A percentile compares a stretch with the other conserved stretches of the same genome.
Conservation (phyloP, 23 tunicate species). For the Oikopleura dioica region DNA sequence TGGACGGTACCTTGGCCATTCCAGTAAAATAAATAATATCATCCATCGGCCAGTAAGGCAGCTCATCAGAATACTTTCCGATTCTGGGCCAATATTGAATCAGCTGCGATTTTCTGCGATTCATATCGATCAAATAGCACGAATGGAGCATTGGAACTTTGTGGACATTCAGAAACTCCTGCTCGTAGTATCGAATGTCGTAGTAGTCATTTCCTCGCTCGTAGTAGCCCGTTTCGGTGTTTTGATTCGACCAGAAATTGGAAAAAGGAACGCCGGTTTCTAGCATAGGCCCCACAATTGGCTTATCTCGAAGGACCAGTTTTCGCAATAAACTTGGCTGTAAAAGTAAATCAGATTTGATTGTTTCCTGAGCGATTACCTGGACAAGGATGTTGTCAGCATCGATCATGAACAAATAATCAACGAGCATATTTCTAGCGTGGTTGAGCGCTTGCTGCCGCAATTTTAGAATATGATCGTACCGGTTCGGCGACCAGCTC, state of each 20-base stretch:
- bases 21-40: conserved; percentile 53
- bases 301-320: not conserved
- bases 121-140: conserved; percentile 40
- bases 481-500: conserved; percentile 53
- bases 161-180: conserved; percentile 23
- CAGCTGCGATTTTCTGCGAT: conserved; percentile 16
- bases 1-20: conserved; percentile 37
- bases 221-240: conserved; percentile 51
- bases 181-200: conserved; percentile 30
- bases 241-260: conserved; percentile 69
- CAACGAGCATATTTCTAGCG: conserved; percentile 46
- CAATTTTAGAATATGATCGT: conserved; percentile 25
- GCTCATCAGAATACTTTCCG: conserved; percentile 16
- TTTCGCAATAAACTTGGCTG: no score
- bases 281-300: conserved; percentile 40
- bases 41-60: conserved; percentile 20
- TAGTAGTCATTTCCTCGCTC: conserved; percentile 44
- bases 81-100: conserved; percentile 49
- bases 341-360: no score
- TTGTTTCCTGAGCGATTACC: not conserved
- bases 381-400: conserved; percentile 22
- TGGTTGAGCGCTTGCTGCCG: conserved; percentile 38
- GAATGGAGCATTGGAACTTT: conserved; percentile 72
- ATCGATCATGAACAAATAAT: conserved; percentile 39
- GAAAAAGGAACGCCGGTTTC: conserved; percentile 32